Base-by-base conservation (phyloP, 2,797 vertebrate species). In the Chiloscyllium punctatum region DNA sequence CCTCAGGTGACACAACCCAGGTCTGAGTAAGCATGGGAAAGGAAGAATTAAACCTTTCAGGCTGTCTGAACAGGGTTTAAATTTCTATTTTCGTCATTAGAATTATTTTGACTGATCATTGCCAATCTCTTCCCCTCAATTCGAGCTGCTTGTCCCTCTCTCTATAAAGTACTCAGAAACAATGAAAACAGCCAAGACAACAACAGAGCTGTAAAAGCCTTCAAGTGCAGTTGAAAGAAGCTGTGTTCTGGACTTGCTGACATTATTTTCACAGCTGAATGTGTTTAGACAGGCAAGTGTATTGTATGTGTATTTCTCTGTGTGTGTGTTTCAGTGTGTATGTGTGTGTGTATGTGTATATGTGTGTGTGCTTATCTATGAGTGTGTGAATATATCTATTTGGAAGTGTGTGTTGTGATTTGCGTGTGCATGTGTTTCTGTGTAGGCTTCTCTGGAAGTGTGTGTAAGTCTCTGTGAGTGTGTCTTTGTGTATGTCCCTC, bases 241-340 rank as follows among this genome's bases (percentile, higher is more conserved):
- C 97, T 97, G 97, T 98, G 97, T 98, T 97, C 97, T 97, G 97
- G 96, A 87, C 96, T 66, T 53, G 94, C 3, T 96, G 51, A 66
- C 96, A 96, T 96, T 97, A 96, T 98, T 98, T 97, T 96, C 96
- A 97, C 98, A 98, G 98, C 98, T 98, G 98, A 98, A 98, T 98
- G 97, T 97, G 11, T 97, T 98, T 98, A 98, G 98, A 97, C 97
- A 97, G 96, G 97, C 97, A 72, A 96, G 96, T 97, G 96, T 62
- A 0, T 62, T 62, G 57, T 62, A 8, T 62, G 57, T 62, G 53
- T 57, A 4, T 57, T 4, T 57, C 4, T 3, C 4, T 57, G 4
- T 57, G 42, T 48, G 42, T 48, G 53, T 57, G 4, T 57, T 4
- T 57, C 4, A 57, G 57, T 57, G 7, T 57, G 57, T 57, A 7